Evolutionary conservation across 2,797 vertebrate genomes (phyloP).

Genomic region (Chloroceryle inda): DNA sequence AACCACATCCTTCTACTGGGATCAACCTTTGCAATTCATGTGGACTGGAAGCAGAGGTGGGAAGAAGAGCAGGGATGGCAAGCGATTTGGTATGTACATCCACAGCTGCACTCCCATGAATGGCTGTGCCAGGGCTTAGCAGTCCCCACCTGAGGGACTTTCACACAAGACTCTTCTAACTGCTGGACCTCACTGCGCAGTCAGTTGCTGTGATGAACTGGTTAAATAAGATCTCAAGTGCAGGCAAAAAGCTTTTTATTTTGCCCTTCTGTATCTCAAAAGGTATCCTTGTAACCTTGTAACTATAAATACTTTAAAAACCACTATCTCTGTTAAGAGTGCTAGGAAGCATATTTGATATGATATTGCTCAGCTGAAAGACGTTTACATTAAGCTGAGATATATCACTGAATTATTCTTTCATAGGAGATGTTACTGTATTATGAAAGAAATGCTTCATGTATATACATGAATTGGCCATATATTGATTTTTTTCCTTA

Average conservation of each 20-base stretch:
- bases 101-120: background rate
- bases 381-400: background rate
- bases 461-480: background rate
- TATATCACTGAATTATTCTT: background rate
- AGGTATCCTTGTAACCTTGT: background rate
- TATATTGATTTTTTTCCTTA: background rate
- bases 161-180: background rate
- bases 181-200: background rate
- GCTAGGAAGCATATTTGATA: background rate
- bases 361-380: background rate
- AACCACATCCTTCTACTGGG: background rate
- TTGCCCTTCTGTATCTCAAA: background rate
- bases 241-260: background rate
- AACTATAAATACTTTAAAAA: background rate
- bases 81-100: accelerated
- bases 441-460: background rate
- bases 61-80: background rate
- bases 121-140: background rate
- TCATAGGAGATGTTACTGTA: background rate
- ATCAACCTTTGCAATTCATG: background rate
- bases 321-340: background rate
- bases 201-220: background rate
- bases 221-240: background rate
- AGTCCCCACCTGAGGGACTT: background rate
- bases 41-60: background rate